Percentiles rank a stretch among this genome's conserved stretches.
These are phyloP conservation scores for Riptortus pedestris DNA, from an alignment of 1,140 invertebrate genomes.

Conservation along the genomic window DNA sequence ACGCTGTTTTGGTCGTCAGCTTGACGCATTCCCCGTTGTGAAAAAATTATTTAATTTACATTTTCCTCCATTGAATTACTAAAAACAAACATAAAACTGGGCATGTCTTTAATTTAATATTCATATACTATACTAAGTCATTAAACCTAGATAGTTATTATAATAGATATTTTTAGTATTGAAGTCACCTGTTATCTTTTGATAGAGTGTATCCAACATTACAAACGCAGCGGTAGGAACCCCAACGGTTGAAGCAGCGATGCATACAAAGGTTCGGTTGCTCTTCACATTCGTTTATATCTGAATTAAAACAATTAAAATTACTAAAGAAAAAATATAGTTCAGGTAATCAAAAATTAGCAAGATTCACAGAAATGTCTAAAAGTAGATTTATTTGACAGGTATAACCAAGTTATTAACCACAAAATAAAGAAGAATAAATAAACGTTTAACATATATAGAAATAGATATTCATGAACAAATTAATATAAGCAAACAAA, in stretches of 20 bases:
- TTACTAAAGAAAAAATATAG: neutral
- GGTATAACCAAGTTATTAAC: neutral
- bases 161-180: too few species aligned
- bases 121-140: too few species aligned
- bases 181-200: conserved; percentile 57
- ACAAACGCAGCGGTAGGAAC: conserved; percentile 67
- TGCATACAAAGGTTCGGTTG: conserved; percentile 64
- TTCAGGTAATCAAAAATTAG: neutral
- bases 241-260: conserved; percentile 73
- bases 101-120: too few species aligned
- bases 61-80: too few species aligned
- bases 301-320: conserved; percentile 36
- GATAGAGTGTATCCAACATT: conserved; percentile 58
- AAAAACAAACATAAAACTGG: too few species aligned
- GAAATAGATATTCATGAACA: conserved; percentile 73
- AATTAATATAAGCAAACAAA: too few species aligned
- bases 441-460: conserved; percentile 20
- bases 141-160: too few species aligned
- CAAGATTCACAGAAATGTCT: neutral
- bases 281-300: conserved; percentile 59
- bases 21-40: too few species aligned
- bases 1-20: too few species aligned
- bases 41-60: too few species aligned
- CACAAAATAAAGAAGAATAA: conserved; percentile 14
- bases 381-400: neutral